Base-by-base conservation (phyloP, 1,140 invertebrate genomes). In the Riptortus pedestris region DNA sequence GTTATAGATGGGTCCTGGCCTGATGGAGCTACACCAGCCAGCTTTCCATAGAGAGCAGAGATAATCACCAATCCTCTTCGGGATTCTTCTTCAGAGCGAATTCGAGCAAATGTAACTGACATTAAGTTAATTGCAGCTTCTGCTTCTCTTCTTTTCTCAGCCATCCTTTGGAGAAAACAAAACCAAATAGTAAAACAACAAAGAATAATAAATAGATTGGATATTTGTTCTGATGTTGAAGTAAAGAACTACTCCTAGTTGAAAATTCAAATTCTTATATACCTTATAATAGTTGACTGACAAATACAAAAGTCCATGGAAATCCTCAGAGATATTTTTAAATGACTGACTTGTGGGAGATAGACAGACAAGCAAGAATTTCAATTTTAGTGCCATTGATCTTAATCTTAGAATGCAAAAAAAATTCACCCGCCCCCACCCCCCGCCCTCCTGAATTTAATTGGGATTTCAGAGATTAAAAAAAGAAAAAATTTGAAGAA, bases 51-150 rank as follows among this genome's bases (percentile, higher is more conserved):
- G 2, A 91, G 69, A 0, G 93, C 94, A 74, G 85, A 84, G 0
- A 87, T 77, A 67, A 99, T 93, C 28, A 98, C 79, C 12, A 99
- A 76, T 12, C 91, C 90, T 64, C 83, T 84, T 67, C 84, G 84
- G 20, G 79, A 79, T 70, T 88, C 85, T 73, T 95, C 92, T 47
- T 91, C 86, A 0, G 75, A 76, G 58, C 80, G 76, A 65, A 90
- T 89, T 45, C 90, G 80, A 51, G 82, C 80, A 70, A 88, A 91
- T 0, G 88, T 88, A 48, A 84, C 86, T 66, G 79, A 80, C 94
- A 98, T 97, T 12, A 98, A 75, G 52, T 93, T 85, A 1, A 92
- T 79, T 0, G 92, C 90, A 0, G 88, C 85, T 68, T 84, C 78
- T 0, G 93, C 93, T 76, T 96, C 91, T 63, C 81, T 78, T 69